Evolutionary conservation across 1,140 invertebrate genomes (phyloP).

Genomic region (Drosophila bifasciata): DNA sequence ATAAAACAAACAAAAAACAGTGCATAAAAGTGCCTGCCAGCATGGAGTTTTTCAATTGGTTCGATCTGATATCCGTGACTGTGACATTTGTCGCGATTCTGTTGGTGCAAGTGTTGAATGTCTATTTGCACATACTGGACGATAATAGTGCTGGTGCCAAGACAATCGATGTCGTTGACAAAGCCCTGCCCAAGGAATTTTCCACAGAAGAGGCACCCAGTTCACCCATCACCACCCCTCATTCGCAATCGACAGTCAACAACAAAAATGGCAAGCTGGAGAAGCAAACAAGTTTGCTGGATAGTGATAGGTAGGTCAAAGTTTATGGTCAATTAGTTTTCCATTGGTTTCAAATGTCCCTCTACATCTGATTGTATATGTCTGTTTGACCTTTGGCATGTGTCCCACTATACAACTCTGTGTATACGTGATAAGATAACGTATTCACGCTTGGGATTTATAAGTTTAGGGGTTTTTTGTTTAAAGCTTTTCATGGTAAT

Average conservation of each 20-base stretch:
- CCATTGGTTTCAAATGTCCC: slow-evolving; percentile 11
- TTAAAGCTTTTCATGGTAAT: slow-evolving; percentile 32
- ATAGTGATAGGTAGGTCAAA: slow-evolving; percentile 67
- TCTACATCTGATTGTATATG: slow-evolving; percentile 26
- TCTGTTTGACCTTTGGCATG: slow-evolving; percentile 30
- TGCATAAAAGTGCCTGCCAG: slow-evolving; percentile 23
- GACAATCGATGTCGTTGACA: slow-evolving; percentile 40
- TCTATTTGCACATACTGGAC: slow-evolving; percentile 58
- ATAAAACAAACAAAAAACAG: slow-evolving; percentile 15
- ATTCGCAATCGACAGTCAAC: too few species aligned
- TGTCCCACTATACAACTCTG: slow-evolving; percentile 5
- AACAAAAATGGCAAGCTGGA: slow-evolving; percentile 66
- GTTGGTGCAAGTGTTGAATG: slow-evolving; percentile 72
- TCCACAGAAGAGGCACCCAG: slow-evolving; percentile 6
- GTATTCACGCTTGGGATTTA: neutral
- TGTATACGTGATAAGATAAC: slow-evolving; percentile 64
- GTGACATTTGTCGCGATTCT: slow-evolving; percentile 58
- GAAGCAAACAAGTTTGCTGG: slow-evolving; percentile 71
- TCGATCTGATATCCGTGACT: slow-evolving; percentile 66
- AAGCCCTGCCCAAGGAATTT: slow-evolving; percentile 16
- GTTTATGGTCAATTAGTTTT: neutral
- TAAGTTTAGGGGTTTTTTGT: slow-evolving; percentile 23
- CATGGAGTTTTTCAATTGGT: slow-evolving; percentile 66
- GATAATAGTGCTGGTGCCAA: slow-evolving; percentile 43
- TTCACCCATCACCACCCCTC: too few species aligned